These are phyloP conservation scores for Schlechtendalia chinensis DNA, from an alignment of 1,140 invertebrate species.

Conservation along the genomic window DNA sequence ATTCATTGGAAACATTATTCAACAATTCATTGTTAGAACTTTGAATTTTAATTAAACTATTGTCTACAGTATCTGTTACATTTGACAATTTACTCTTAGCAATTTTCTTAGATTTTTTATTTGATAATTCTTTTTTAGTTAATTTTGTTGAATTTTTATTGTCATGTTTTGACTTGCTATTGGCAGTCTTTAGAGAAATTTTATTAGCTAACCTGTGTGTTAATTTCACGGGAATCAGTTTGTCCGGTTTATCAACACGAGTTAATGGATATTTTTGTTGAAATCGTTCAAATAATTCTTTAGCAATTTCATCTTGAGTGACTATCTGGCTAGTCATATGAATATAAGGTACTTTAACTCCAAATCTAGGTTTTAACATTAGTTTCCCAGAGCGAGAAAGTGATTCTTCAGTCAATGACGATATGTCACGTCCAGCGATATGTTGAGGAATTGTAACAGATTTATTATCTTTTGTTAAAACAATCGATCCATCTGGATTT, in stretches of 20 bases:
- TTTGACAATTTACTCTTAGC: background rate
- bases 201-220: constrained; percentile 58
- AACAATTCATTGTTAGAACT: background rate
- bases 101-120: background rate
- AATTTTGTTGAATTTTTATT: constrained; percentile 35
- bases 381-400: constrained; percentile 52
- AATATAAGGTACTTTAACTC: constrained; percentile 58
- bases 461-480: constrained; percentile 22
- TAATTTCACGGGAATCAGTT: constrained; percentile 59
- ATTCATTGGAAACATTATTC: constrained; percentile 10
- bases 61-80: background rate
- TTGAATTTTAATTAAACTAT: constrained; percentile 13
- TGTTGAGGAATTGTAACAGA: constrained; percentile 52
- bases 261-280: constrained; percentile 53
- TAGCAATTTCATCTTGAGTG: constrained; percentile 58
- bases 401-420: constrained; percentile 51
- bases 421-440: constrained; percentile 53
- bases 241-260: constrained; percentile 56
- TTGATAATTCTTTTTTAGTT: background rate
- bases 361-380: constrained; percentile 56
- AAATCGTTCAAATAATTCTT: constrained; percentile 58
- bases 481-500: background rate
- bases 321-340: constrained; percentile 59
- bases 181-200: constrained; percentile 51
- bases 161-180: constrained; percentile 50